Conservation (phyloP, 2,888 invertebrate genomes). For the Leptopilina myrica region DNA sequence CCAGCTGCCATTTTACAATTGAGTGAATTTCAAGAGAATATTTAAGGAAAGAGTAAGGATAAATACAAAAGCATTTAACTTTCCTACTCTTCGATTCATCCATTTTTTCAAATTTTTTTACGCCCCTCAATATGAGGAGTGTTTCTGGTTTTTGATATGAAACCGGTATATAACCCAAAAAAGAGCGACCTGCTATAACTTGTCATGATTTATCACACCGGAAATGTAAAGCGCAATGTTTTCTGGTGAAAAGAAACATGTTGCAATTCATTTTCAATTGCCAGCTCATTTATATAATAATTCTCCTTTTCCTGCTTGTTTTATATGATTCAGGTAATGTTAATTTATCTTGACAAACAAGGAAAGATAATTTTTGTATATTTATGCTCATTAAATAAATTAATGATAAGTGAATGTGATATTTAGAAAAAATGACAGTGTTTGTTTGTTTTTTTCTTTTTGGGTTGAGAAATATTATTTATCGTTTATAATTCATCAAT, state of each 20-base stretch:
- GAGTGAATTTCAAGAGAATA: conserved; percentile 29
- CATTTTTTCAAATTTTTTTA: conserved; percentile 3
- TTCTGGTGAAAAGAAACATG: not conserved
- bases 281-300: not conserved
- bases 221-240: conserved; percentile 10
- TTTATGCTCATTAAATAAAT: too few relatives aligned
- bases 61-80: conserved; percentile 33
- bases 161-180: conserved; percentile 8
- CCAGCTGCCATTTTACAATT: conserved; percentile 42
- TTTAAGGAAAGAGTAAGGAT: conserved; percentile 3
- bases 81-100: conserved; percentile 27
- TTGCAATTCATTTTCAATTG: not conserved
- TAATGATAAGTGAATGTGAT: too few relatives aligned
- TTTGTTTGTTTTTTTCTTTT: too few relatives aligned
- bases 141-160: conserved; percentile 24
- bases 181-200: conserved; percentile 28
- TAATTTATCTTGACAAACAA: too few relatives aligned
- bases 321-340: too few relatives aligned
- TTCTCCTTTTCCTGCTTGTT: too few relatives aligned
- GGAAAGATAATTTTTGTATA: too few relatives aligned
- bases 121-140: conserved; percentile 6
- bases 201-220: conserved; percentile 32
- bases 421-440: too few relatives aligned
- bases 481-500: too few relatives aligned
- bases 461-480: too few relatives aligned